These are phyloP conservation scores for Aphaenogaster floridana DNA, from an alignment of 1,140 invertebrate species.

Conservation along the genomic window DNA sequence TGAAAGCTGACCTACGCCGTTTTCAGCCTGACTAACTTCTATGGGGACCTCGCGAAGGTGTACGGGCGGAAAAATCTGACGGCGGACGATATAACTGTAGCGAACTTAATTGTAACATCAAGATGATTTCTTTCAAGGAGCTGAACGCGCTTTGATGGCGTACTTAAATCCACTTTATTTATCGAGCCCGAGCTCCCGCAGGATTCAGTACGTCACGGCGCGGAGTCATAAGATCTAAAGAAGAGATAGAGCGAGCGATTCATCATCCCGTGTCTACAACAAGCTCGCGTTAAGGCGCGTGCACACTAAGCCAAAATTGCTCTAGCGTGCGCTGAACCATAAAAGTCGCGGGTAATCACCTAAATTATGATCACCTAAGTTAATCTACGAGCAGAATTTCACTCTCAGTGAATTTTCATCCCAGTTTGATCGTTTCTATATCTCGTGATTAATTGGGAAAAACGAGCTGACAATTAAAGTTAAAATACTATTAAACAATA, in stretches of 20 bases:
- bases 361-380: not conserved
- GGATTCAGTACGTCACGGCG: slow-evolving; percentile 42
- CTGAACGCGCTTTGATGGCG: slow-evolving; percentile 46
- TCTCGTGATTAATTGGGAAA: not conserved
- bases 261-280: slow-evolving; percentile 54
- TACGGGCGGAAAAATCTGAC: slow-evolving; percentile 12
- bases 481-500: not conserved
- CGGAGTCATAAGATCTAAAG: slow-evolving; percentile 57
- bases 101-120: slow-evolving; percentile 58
- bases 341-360: not conserved
- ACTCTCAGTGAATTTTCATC: not conserved
- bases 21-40: slow-evolving; percentile 34
- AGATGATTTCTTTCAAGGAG: slow-evolving; percentile 33
- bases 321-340: not conserved
- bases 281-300: slow-evolving; percentile 47
- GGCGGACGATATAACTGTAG: slow-evolving; percentile 31
- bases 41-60: slow-evolving; percentile 5
- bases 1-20: slow-evolving; percentile 2
- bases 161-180: slow-evolving; percentile 62
- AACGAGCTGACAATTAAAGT: not conserved
- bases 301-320: not conserved
- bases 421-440: not conserved
- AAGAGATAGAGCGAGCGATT: slow-evolving; percentile 44
- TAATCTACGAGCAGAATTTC: not conserved
- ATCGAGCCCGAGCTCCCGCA: slow-evolving; percentile 20